Base-by-base conservation (phyloP, 2,113 vertebrate genomes). In the Prolemur simus region DNA sequence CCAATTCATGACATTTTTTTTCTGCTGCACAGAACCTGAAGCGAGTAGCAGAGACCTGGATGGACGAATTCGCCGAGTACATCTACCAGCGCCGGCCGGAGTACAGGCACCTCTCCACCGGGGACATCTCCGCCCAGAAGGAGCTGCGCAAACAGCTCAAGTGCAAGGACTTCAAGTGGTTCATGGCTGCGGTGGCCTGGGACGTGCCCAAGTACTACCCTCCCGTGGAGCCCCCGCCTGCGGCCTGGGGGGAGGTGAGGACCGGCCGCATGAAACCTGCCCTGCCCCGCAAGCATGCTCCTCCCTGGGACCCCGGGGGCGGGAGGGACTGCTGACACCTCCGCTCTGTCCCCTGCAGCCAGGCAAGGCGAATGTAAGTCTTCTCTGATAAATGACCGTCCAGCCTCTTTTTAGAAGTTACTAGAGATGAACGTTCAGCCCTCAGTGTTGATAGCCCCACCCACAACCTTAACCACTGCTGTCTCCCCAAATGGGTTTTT, bases 121-220 rank as follows among this genome's bases (percentile, higher is more conserved):
- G 99, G 2, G 99, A 99, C 97, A 98, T 99, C 97, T 99, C 99
- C 0, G 98, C 99, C 63, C 99, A 99, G 98, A 99, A 99, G 95
- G 99, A 99, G 84, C 97, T 99, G 71, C 99, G 99, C 89, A 99
- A 99, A 47, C 99, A 99, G 42, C 99, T 99, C 4, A 99, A 99
- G 95, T 99, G 99, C 98, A 99, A 99, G 97, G 99, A 99, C 97
- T 99, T 99, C 99, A 99, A 99, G 91, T 99, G 99, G 99, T 99
- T 99, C 98, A 99, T 99, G 99, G 98, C 98, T 85, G 98, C 98
- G 0, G 99, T 99, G 98, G 99, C 99, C 96, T 99, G 99, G 99
- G 99, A 99, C 64, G 98, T 99, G 93, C 99, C 99, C 8, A 99
- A 99, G 96, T 99, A 99, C 93, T 99, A 99, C 96, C 99, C 99